These are phyloP conservation scores for Antigone vipio DNA, from an alignment of 2,113 vertebrate species.

Conservation along the genomic window DNA sequence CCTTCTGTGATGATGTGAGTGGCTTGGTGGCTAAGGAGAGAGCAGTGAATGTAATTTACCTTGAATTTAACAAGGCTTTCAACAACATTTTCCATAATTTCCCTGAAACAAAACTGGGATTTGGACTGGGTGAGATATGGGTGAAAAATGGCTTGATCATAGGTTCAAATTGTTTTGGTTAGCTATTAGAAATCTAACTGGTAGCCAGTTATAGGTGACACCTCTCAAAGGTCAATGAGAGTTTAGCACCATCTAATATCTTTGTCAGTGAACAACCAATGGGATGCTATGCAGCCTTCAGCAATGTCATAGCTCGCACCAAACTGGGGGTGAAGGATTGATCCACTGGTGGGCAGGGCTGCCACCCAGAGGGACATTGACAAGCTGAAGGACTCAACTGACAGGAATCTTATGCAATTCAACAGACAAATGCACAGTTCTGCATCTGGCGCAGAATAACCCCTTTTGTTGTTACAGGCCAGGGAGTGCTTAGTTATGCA, in stretches of 20 bases:
- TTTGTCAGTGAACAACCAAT: neutral
- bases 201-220: neutral
- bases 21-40: neutral
- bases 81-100: neutral
- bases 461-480: neutral
- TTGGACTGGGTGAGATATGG: neutral
- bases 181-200: neutral
- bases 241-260: neutral
- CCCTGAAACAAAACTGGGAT: neutral
- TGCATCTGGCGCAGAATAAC: neutral
- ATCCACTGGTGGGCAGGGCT: neutral
- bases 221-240: neutral
- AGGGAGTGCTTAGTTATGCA: neutral
- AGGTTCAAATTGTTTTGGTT: neutral
- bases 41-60: neutral
- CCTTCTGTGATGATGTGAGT: neutral
- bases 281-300: neutral
- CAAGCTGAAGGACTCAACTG: neutral
- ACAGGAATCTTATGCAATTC: neutral
- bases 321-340: neutral
- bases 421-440: neutral
- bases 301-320: neutral
- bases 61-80: neutral
- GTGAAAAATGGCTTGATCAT: neutral
- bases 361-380: neutral